Base-by-base conservation (phyloP, 2,113 vertebrate species). In the Paratilapia polleni region DNA sequence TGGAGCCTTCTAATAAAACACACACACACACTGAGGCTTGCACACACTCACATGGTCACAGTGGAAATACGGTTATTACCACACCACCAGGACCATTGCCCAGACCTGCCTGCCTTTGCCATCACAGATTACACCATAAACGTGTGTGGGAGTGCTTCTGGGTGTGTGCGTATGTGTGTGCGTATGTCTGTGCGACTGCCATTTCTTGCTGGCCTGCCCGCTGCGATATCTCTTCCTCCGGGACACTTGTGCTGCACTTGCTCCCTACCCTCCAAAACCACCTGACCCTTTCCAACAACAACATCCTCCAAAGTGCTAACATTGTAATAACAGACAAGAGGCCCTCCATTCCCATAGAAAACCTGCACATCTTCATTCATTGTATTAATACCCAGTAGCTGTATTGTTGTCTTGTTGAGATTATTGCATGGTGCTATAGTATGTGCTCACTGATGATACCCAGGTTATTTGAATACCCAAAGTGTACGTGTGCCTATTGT, bases 1-100 rank as follows among this genome's bases (percentile, higher is more conserved):
- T 85, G 47, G 89, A 84, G 82, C 84, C 85, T 82, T 80, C 85
- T 92, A 85, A 91, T 90, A 87, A 90, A 77, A 84, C 82, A 79
- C 68, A 80, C 82, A 79, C 82, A 73, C 31, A 84, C 87, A 80
- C 78, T 43, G 28, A 81, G n/a, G 36, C 54, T 73, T 52, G 12
- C 63, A 28, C 56, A 41, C 85, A 77, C 82, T 41, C 60, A 0
- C 78, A 83, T 14, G 68, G 86, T 87, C 90, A 93, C 88, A 92
- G 87, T 89, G 84, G 81, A 92, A 93, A 93, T 77, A 77, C 60
- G 78, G 94, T 93, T 94, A 93, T 94, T 93, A 93, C 90, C 92
- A 89, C 87, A 93, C 82, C 61, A 85, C 80, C 87, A 93, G 88
- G 88, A 90, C 66, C 41, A 26, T n/a, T 94, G 94, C 94, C 93